Evolutionary conservation across 2,797 vertebrate species (phyloP).

Genomic region (Gymnopithys bicolor): DNA sequence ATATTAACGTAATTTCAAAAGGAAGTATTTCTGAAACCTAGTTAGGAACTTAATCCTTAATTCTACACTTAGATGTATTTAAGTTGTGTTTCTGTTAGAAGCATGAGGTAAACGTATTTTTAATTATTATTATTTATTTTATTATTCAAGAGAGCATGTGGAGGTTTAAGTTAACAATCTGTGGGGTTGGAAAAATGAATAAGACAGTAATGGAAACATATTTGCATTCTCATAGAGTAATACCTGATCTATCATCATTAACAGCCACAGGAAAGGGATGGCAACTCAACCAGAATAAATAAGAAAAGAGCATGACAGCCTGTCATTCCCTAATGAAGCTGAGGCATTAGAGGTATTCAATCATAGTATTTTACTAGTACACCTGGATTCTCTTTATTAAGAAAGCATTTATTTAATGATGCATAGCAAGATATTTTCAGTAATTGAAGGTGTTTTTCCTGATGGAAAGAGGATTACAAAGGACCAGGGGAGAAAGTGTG

Average conservation of each 20-base stretch:
- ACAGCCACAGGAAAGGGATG: constrained; percentile 37
- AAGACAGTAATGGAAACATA: constrained; percentile 6
- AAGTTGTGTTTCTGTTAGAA: neutral
- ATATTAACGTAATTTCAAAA: neutral
- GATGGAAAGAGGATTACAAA: neutral
- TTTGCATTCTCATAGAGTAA: constrained; percentile 59
- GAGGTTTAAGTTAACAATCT: constrained; percentile 2
- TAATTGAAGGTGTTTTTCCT: neutral
- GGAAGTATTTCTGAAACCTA: neutral
- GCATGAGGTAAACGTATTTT: neutral
- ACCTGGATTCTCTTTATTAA: constrained; percentile 69
- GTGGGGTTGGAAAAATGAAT: neutral
- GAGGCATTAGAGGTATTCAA: constrained; percentile 44
- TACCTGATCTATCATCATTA: constrained; percentile 63
- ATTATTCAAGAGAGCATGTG: neutral
- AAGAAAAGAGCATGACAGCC: constrained; percentile 18
- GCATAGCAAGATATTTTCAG: constrained; percentile 6
- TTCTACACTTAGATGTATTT: neutral
- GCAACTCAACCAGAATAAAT: constrained; percentile 54
- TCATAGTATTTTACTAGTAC: constrained; percentile 50
- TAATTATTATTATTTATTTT: neutral
- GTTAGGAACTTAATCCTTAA: neutral
- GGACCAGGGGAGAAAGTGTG: neutral
- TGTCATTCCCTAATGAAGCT: constrained; percentile 58
- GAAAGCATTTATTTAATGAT: constrained; percentile 63